A percentile compares a stretch with the other conserved stretches of the same genome.
Evolutionary conservation across 2,888 invertebrate genomes (phyloP).

Genomic region (Tribolium freemani): DNA sequence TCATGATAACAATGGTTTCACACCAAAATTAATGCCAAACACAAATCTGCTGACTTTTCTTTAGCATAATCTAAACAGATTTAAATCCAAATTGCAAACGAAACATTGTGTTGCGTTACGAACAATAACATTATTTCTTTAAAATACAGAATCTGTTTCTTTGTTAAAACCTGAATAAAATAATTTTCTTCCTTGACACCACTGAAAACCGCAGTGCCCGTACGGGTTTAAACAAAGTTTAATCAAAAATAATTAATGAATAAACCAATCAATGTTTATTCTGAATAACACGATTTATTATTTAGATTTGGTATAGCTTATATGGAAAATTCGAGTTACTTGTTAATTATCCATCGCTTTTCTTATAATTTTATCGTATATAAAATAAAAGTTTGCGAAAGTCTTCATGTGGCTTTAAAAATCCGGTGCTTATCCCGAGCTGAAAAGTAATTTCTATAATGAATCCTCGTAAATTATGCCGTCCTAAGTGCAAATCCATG

Average conservation of each 20-base stretch:
- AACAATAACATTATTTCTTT: constrained; percentile 17
- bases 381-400: too few relatives aligned
- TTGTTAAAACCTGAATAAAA: neutral
- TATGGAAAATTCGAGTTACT: too few relatives aligned
- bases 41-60: neutral
- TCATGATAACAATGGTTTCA: neutral
- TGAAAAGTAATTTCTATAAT: neutral
- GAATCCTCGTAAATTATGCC: neutral
- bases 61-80: constrained; percentile 3
- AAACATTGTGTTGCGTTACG: constrained; percentile 13
- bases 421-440: too few relatives aligned
- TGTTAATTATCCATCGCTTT: too few relatives aligned
- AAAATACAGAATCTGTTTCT: constrained; percentile 7
- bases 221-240: too few relatives aligned
- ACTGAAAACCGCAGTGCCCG: neutral
- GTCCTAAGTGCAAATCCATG: neutral
- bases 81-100: constrained; percentile 14
- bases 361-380: too few relatives aligned
- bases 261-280: too few relatives aligned
- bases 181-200: neutral
- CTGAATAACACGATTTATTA: too few relatives aligned
- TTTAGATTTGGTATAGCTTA: too few relatives aligned
- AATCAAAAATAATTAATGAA: too few relatives aligned
- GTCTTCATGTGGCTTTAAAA: too few relatives aligned
- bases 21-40: neutral